These are phyloP conservation scores for Busseola fusca DNA, from an alignment of 2,888 invertebrate genomes.

Conservation along the genomic window DNA sequence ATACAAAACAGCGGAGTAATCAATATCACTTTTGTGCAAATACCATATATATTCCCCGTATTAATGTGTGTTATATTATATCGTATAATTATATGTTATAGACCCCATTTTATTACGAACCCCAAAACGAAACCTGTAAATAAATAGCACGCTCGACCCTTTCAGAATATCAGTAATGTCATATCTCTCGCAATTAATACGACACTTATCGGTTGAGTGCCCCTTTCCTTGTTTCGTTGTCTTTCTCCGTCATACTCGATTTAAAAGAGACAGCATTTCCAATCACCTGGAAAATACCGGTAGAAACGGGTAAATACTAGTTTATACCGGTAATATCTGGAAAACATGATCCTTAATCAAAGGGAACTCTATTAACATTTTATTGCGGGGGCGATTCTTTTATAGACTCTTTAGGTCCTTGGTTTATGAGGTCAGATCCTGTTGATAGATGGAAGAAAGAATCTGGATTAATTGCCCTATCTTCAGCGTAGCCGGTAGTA, in stretches of 20 bases:
- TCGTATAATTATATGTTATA: conserved; percentile 17
- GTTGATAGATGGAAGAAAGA: conserved; percentile 34
- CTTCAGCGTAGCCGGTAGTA: conserved; percentile 10
- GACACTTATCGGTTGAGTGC: conserved; percentile 45
- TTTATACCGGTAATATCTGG: conserved; percentile 49
- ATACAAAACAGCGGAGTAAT: conserved; percentile 9
- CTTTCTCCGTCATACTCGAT: conserved; percentile 30
- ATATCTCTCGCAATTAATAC: conserved; percentile 58
- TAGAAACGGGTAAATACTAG: conserved; percentile 46
- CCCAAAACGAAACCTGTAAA: conserved; percentile 43
- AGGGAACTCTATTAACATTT: conserved; percentile 51
- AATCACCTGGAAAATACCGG: conserved; percentile 53
- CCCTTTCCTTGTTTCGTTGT: conserved; percentile 28
- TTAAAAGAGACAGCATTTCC: conserved; percentile 32
- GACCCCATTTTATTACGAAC: conserved; percentile 33
- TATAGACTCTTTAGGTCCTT: conserved; percentile 40
- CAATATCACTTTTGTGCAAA: conserved; percentile 28
- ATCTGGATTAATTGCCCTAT: conserved; percentile 35
- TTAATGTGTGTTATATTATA: conserved; percentile 9
- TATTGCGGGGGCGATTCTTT: conserved; percentile 53
- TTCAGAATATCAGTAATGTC: conserved; percentile 49
- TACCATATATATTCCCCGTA: neutral
- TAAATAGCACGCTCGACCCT: conserved; percentile 46
- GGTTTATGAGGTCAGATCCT: conserved; percentile 40
- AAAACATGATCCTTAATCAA: conserved; percentile 54